Evolutionary conservation across 2,113 vertebrate genomes (phyloP), one percentile per base, ranked within the genome.

Genomic region (Balaenoptera acutorostrata): DNA sequence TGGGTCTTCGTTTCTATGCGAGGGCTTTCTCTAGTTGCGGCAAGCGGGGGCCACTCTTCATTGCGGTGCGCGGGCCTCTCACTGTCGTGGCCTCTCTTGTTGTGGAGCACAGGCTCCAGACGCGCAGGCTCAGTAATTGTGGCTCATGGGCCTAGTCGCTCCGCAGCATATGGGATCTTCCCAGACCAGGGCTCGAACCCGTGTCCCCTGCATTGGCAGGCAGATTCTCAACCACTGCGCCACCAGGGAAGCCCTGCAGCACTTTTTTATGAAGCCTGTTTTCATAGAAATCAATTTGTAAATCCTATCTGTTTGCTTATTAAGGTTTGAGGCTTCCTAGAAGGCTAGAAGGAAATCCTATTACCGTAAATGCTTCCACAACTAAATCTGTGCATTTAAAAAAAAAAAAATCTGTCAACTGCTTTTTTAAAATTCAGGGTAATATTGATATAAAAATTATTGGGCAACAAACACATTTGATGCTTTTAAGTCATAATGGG

Each of bases 211-310:
- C 39, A 39, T 39, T 39, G 39, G 39, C 39, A 39, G 39, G 39
- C 39, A 39, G 39, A 39, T 4, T 39, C 39, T 39, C 39, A 39
- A 39, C 39, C 39, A 4, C 39, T 39, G 39, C 39, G 39, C 39
- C 39, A 39, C 39, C 39, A 39, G 39, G 39, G 39, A 39, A 39
- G 39, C 39, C 39, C 12, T 44, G 2, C 23, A 29, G 27, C 75
- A 68, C 44, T 81, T 77, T 59, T 82, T 57, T 78, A 86, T 61
- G n/a, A 94, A 96, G 36, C 11, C 27, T 88, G 17, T 20, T 75
- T 93, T 94, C 84, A 21, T 52, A 68, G 71, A 93, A 72, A 74
- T 68, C 36, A 71, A 27, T 78, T 95, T 95, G 75, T 90, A 27
- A 46, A 93, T 95, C n/a, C 31, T 15, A 57, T 84, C 59, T 77